A percentile compares a stretch with the other conserved stretches of the same genome.
phyloP scores from a whole-genome alignment of 2,888 invertebrate genomes.

The Dendrolimus pini region DNA sequence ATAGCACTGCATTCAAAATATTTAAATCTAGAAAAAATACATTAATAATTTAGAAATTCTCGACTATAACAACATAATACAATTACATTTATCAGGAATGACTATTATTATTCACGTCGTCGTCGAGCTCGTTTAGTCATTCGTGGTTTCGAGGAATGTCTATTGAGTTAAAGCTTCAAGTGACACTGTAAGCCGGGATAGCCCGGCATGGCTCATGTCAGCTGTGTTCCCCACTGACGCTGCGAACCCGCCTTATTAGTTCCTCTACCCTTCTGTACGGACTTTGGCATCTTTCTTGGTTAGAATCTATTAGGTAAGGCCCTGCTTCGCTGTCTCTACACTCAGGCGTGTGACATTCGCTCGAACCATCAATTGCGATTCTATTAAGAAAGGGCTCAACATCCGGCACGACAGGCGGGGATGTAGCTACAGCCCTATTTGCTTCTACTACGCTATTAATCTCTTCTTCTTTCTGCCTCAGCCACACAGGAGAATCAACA shows the following conservation, averaged over 20 bases:
- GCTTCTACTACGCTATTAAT: constrained; percentile 31
- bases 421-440: constrained; percentile 26
- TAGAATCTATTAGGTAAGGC: constrained; percentile 57
- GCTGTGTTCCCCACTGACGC: constrained; percentile 60
- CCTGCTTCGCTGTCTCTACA: constrained; percentile 50
- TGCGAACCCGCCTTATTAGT: constrained; percentile 57
- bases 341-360: constrained; percentile 56
- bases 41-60: not conserved
- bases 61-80: not conserved
- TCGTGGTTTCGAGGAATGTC: constrained; percentile 17
- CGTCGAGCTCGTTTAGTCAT: constrained; percentile 7
- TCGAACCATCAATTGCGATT: constrained; percentile 42
- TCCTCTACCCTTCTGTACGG: constrained; percentile 64
- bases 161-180: constrained; percentile 19
- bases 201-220: constrained; percentile 67
- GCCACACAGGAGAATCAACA: constrained; percentile 78
- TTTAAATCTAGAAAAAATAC: constrained; percentile 1
- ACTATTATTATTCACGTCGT: constrained; percentile 1
- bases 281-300: constrained; percentile 52
- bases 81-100: constrained; percentile 2
- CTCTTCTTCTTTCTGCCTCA: constrained; percentile 66
- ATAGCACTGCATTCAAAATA: constrained; percentile 17
- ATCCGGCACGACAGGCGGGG: constrained; percentile 36
- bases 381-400: constrained; percentile 57
- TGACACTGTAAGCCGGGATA: constrained; percentile 49